Base-by-base conservation (phyloP, 2,888 invertebrate species). In the Campaea margaritaria region DNA sequence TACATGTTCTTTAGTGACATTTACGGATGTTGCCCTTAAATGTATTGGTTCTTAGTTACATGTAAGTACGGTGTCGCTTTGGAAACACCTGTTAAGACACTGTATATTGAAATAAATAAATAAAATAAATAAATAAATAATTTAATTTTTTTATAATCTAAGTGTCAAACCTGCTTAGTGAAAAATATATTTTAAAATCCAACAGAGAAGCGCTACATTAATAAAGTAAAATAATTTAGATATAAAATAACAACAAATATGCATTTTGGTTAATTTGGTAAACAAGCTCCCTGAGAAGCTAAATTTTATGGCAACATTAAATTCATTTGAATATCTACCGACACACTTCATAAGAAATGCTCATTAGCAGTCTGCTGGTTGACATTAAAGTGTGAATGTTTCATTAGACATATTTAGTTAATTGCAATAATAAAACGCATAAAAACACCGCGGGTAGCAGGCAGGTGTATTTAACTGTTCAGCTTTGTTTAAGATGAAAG, bases 281-380 rank as follows among this genome's bases (percentile, higher is more conserved):
- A 31, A 31, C 10, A 36, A 7, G n/a, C 7, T 21, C 21, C 21
- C 5, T 45, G 45, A 12, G 14, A 45, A 45, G 31, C 45, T 45
- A 28, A 57, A 59, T 61, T 68, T 68, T 64, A 68, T 62, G 45
- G 49, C 21, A 11, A 36, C 57, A 58, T 68, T 60, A 65, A 68
- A 68, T 62, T 65, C 57, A 64, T 64, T 58, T 67, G 62, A 58
- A 63, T 57, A 55, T 46, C 55, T 14, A 27, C 1, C n/a, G 48
- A 56, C 21, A 49, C 34, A 53, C 53, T 56, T 58, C 41, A 64
- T 49, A 60, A 50, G 55, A 56, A 52, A 62, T 46, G 52, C 60
- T 58, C 58, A 53, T 62, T 48, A 50, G 54, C 45, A 28, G 49
- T 45, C 52, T 44, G 43, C 4, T 13, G 21, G 55, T 63, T 65